Evolutionary conservation across 2,797 vertebrate species (phyloP), one percentile per base, ranked within the genome.

Genomic region (Silurus aristotelis): DNA sequence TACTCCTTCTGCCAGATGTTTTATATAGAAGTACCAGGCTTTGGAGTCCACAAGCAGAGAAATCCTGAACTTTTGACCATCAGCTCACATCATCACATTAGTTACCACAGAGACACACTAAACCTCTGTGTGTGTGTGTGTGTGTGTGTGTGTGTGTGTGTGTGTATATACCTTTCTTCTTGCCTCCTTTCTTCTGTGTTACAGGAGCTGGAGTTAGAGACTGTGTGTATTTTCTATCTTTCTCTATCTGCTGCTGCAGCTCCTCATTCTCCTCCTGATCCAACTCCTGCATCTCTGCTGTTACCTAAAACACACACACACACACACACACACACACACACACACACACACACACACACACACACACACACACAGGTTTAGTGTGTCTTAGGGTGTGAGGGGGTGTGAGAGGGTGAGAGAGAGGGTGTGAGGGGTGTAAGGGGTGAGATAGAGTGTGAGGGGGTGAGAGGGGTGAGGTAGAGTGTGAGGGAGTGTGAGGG

Each of bases 101-200:
- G 31, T 31, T 31, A 31, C 31, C 31, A 31, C 31, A 31, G 31
- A 31, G 31, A 31, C 31, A 31, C 31, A 31, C 31, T 31, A 1
- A 31, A 31, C 31, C 31, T 68, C 63, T 55, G 20, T 48, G 43
- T 81, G n/a, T 14, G 60, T 25, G 43, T 56, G 43, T 55, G 13
- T 52, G 22, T 81, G 46, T 48, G 17, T 31, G 64, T 68, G 60
- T 14, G 25, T 15, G 27, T 71, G 6, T 58, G 84, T 75, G 72
- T 77, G 27, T 78, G 61, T 68, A n/a, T 5, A 9, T 38, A 94
- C 96, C 95, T 96, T 95, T 96, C 87, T 91, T 92, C 90, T 96
- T 96, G 66, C 89, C 73, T 61, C 89, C 46, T 71, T 89, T 91
- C 73, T 91, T 95, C 88, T 89, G 89, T 67, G 89, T 91, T 67